Evolutionary conservation across 1,140 invertebrate species (phyloP).

Genomic region (Asbolus verrucosus): DNA sequence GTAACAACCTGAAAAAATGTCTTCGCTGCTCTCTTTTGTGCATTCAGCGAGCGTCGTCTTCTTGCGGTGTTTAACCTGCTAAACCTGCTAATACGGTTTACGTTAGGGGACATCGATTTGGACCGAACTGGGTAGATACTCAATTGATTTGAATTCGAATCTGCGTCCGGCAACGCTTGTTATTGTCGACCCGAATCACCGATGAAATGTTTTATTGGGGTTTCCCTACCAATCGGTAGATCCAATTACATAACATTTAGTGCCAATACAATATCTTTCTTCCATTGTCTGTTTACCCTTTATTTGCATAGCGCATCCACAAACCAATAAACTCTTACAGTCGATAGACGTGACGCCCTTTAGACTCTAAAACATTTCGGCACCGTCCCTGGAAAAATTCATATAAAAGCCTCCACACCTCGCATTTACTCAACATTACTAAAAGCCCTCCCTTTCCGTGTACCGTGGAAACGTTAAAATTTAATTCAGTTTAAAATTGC

Average conservation of each 20-base stretch:
- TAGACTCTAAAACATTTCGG: constrained; percentile 3
- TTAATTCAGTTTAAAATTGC: constrained; percentile 27
- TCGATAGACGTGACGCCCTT: constrained; percentile 26
- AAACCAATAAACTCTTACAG: constrained; percentile 17
- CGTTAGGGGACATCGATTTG: constrained; percentile 27
- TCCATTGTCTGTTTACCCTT: constrained; percentile 34
- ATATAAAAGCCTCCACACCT: constrained; percentile 22
- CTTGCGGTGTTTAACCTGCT: constrained; percentile 18
- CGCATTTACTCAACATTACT: constrained; percentile 14
- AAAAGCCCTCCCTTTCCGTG: constrained; percentile 25
- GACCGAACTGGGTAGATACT: constrained; percentile 16
- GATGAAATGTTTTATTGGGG: constrained; percentile 49
- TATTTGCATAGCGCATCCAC: constrained; percentile 38
- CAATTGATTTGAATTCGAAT: constrained; percentile 49
- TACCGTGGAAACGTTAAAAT: constrained; percentile 22
- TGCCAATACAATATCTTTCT: constrained; percentile 45
- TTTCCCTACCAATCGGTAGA: constrained; percentile 29
- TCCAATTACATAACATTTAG: constrained; percentile 50
- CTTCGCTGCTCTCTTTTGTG: background rate
- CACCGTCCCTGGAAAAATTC: constrained; percentile 20
- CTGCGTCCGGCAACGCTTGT: constrained; percentile 44
- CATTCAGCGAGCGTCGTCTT: background rate
- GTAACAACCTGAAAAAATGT: too few relatives aligned
- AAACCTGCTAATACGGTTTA: constrained; percentile 16
- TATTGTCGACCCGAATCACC: constrained; percentile 49